phyloP scores from a whole-genome alignment of 2,888 invertebrate species.

The Homarus gammarus region DNA sequence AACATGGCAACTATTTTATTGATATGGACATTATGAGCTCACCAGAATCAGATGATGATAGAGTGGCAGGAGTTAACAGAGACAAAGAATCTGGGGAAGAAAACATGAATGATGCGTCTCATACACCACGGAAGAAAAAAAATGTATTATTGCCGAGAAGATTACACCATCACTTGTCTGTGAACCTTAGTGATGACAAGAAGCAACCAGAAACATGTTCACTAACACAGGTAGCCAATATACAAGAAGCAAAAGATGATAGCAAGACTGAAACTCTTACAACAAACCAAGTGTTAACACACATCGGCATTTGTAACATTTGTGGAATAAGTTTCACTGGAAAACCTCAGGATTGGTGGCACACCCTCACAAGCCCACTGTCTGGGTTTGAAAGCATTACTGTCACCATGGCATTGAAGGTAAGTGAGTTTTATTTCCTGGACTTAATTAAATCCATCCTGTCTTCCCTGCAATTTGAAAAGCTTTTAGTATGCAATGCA shows the following conservation, averaged over 20 bases:
- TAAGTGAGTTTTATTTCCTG: too few relatives aligned
- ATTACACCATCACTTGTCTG: slow-evolving; percentile 40
- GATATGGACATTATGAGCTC: slow-evolving; percentile 20
- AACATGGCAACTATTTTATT: slow-evolving; percentile 57
- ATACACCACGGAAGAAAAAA: slow-evolving; percentile 33
- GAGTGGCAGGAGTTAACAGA: not conserved
- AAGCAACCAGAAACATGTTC: not conserved
- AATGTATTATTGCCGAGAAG: slow-evolving; percentile 59
- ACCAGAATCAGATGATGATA: not conserved
- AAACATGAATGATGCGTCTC: not conserved
- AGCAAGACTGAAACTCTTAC: not conserved
- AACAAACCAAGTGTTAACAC: not conserved
- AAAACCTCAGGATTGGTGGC: slow-evolving; percentile 64
- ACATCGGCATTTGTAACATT: slow-evolving; percentile 57
- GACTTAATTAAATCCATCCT: too few relatives aligned
- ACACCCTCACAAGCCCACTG: slow-evolving; percentile 51
- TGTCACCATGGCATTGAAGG: slow-evolving; percentile 62
- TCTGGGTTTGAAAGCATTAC: slow-evolving; percentile 59
- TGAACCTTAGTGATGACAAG: not conserved
- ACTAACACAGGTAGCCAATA: not conserved
- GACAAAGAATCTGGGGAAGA: not conserved
- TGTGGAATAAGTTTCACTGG: slow-evolving; percentile 58
- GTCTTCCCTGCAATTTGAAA: too few relatives aligned
- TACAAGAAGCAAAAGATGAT: not conserved
- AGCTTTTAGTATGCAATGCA: too few relatives aligned